A percentile compares a stretch with the other conserved stretches of the same genome.
Conservation (phyloP, 2,888 invertebrate genomes). For the Synanthedon vespiformis region DNA sequence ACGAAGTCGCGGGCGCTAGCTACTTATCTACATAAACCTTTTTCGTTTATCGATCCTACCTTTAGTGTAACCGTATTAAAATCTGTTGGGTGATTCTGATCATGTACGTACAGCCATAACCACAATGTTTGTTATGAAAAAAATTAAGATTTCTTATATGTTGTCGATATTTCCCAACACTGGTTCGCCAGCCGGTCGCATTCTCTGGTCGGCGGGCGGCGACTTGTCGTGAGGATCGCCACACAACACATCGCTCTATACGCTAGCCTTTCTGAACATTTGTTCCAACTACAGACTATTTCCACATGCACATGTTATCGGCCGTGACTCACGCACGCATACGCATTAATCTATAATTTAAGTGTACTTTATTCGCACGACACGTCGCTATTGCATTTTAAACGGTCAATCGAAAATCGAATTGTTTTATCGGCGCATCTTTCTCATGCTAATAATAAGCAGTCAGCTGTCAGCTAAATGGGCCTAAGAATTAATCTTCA, state of each 20-base stretch:
- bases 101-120: too few species aligned
- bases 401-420: constrained; percentile 35
- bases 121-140: not conserved
- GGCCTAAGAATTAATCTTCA: constrained; percentile 11
- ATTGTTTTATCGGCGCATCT: constrained; percentile 36
- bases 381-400: constrained; percentile 17
- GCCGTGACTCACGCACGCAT: constrained; percentile 62
- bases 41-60: too few species aligned
- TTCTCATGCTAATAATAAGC: constrained; percentile 17
- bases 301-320: constrained; percentile 59
- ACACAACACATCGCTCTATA: constrained; percentile 27
- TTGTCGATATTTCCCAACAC: constrained; percentile 43
- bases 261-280: constrained; percentile 44
- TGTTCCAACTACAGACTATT: constrained; percentile 57
- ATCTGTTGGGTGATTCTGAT: not conserved
- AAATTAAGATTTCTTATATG: not conserved
- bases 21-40: too few species aligned
- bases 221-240: constrained; percentile 49
- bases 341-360: constrained; percentile 40
- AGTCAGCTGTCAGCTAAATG: constrained; percentile 17
- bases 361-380: constrained; percentile 36
- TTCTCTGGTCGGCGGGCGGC: constrained; percentile 48
- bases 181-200: constrained; percentile 64
- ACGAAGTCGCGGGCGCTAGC: too few species aligned
- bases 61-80: too few species aligned